Base-by-base conservation (phyloP, 1,140 invertebrate species). In the Paracyclopina nana region DNA sequence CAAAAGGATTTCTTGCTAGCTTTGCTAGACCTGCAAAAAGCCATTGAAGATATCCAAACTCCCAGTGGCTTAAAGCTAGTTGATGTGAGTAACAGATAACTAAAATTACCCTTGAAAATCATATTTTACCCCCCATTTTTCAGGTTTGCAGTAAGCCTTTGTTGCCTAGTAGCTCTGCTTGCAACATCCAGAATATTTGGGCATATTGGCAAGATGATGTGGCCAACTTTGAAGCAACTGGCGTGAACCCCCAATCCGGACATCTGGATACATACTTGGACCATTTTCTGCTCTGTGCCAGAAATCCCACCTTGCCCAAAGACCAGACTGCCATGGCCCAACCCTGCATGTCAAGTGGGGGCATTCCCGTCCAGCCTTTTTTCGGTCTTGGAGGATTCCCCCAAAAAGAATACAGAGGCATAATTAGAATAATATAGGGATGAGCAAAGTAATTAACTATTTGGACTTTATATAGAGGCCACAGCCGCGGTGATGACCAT, bases 11-110 rank as follows among this genome's bases (percentile, higher is more conserved):
- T 56, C 4, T 63, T 97, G 6, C 60, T 70, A 11, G 68, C 74
- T 43, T 72, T 91, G 0, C 63, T 80, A 3, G 64, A 80, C 9
- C 62, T 94, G 1, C 86, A 94, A 68, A 71, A 81, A 54, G 62
- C 68, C 43, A 84, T 91, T 46, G 60, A 56, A 45, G 43, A 30
- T 4, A 48, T 48, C 5, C 14, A 26, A 25, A 24, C 34, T 26
- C 20, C 55, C 1, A 18, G 42, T n/a, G 72, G 68, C 28, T 63
- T 77, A 6, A 70, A 64, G 1, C 67, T 94, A 26, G 70, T 78
- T 52, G 77, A 94, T 57, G 82, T 97, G 50, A 96, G 91, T 64
- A 91, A 79, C 65, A n/a, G n/a, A n/a, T n/a, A n/a, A n/a, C n/a
- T n/a, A n/a, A n/a, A n/a, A n/a, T n/a, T n/a, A n/a, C n/a, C n/a